These are phyloP conservation scores for Apocheima hispidaria DNA, from an alignment of 2,888 invertebrate genomes.

Conservation along the genomic window DNA sequence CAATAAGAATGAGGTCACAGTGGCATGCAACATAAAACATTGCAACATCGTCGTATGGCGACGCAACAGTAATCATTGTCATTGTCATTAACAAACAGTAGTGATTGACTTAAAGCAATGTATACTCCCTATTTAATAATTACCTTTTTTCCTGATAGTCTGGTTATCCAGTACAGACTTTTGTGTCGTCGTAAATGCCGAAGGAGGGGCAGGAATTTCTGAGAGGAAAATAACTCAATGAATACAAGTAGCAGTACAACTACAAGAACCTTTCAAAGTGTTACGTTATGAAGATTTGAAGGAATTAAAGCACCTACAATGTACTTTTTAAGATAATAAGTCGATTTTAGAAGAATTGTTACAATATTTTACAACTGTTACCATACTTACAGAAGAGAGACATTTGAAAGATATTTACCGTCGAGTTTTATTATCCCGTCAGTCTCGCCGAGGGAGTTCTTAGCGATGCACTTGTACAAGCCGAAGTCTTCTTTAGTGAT, in stretches of 20 bases:
- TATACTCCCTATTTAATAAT: conserved; percentile 5
- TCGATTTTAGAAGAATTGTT: not conserved
- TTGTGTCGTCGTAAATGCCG: conserved; percentile 88
- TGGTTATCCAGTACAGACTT: conserved; percentile 77
- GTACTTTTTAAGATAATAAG: no score
- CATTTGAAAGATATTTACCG: conserved; percentile 83
- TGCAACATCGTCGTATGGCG: no score
- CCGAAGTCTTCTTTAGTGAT: conserved; percentile 94
- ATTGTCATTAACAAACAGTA: no score
- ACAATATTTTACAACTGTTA: not conserved
- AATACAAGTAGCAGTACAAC: no score
- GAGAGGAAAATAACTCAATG: conserved; percentile 58
- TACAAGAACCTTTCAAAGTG: no score
- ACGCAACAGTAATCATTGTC: no score
- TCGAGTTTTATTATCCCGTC: conserved; percentile 96
- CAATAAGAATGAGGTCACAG: no score
- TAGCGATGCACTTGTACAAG: conserved; percentile 96
- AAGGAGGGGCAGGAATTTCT: conserved; percentile 95
- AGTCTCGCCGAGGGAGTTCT: conserved; percentile 96
- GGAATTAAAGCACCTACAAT: no score
- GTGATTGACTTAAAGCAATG: no score
- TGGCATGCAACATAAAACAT: no score
- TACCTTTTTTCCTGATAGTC: conserved; percentile 81
- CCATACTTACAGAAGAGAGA: not conserved
- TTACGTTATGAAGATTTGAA: no score